Evolutionary conservation across 2,797 vertebrate species (phyloP).

Genomic region (Pseudopleuronectes americanus): DNA sequence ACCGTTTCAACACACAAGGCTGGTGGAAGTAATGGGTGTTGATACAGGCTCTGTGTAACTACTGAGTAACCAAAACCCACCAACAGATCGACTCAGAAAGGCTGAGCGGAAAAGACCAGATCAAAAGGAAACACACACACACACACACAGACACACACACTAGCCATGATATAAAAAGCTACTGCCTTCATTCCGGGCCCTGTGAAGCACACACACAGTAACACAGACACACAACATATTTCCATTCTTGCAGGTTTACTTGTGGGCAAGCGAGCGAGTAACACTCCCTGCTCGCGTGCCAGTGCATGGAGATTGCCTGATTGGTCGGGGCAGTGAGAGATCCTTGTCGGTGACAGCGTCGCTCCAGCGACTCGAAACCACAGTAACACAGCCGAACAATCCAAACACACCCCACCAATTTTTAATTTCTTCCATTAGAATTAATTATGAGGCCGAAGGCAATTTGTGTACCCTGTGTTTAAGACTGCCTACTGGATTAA

Average conservation of each 20-base stretch:
- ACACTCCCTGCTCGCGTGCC: conserved; percentile 35
- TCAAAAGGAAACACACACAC: conserved; percentile 27
- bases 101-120: conserved; percentile 39
- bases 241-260: conserved; percentile 29
- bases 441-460: conserved; percentile 89
- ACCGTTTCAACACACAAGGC: conserved; percentile 59
- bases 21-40: conserved; percentile 57
- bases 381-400: conserved; percentile 81
- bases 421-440: conserved; percentile 90
- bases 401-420: conserved; percentile 86
- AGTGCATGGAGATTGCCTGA: conserved; percentile 56
- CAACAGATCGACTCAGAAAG: conserved; percentile 43
- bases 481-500: conserved; percentile 91
- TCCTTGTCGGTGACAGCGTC: conserved; percentile 85
- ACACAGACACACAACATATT: conserved; percentile 33
- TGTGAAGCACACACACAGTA: conserved; percentile 11
- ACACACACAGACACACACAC: neutral
- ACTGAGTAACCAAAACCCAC: conserved; percentile 60
- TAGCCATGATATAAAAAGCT: conserved; percentile 24
- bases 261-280: conserved; percentile 32
- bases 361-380: conserved; percentile 84
- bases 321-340: conserved; percentile 77
- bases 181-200: conserved; percentile 25
- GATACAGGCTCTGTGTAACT: conserved; percentile 51
- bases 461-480: conserved; percentile 88